phyloP scores from a whole-genome alignment of 2,888 invertebrate genomes.

The Odontothrips loti region DNA sequence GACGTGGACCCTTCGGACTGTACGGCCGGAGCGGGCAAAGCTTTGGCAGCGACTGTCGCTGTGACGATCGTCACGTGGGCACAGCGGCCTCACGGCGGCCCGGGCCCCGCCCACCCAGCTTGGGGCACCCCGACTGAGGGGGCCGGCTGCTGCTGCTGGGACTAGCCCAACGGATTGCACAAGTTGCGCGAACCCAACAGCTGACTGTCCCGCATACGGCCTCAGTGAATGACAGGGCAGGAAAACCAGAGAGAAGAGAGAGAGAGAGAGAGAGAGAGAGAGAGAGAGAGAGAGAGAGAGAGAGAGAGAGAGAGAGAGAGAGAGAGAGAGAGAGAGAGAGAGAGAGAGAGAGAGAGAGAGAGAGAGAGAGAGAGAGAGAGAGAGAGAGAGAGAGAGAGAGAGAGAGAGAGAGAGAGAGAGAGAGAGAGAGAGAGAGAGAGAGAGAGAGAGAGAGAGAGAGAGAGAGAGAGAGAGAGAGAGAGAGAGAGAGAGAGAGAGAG shows the following conservation, averaged over 20 bases:
- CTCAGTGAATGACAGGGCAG: no score
- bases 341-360: constrained; percentile 23
- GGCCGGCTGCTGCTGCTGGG: not conserved
- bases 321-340: constrained; percentile 31
- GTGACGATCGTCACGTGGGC: not conserved
- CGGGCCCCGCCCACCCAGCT: no score
- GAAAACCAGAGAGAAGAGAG: constrained; percentile 25
- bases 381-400: constrained; percentile 34
- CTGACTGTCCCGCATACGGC: not conserved
- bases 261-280: constrained; percentile 23
- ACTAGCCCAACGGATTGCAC: not conserved
- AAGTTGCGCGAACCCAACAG: not conserved
- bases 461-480: constrained; percentile 33
- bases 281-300: constrained; percentile 32
- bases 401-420: constrained; percentile 33
- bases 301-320: constrained; percentile 35
- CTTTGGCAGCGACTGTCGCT: no score
- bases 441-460: constrained; percentile 5
- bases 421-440: constrained; percentile 30
- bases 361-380: constrained; percentile 30
- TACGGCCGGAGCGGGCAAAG: not conserved
- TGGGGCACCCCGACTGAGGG: not conserved
- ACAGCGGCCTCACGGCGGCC: not conserved
- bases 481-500: constrained; percentile 30
- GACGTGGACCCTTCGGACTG: no score